Percentiles rank a stretch among this genome's conserved stretches.
These are phyloP conservation scores for Heliconius melpomene DNA, from an alignment of 1,140 invertebrate species.

Conservation along the genomic window DNA sequence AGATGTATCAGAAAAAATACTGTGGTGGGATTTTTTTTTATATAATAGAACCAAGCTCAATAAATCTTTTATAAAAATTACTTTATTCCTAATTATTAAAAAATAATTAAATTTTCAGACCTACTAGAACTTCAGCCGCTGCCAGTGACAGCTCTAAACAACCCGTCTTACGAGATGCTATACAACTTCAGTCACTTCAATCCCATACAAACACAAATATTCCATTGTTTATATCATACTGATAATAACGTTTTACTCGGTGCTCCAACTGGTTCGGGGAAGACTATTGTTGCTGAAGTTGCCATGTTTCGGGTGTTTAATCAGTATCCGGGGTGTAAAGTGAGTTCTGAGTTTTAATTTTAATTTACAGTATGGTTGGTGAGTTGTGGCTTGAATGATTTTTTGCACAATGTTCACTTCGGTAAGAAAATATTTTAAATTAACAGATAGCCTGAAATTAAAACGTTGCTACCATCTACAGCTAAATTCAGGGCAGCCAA, in stretches of 20 bases:
- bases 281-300: conserved; percentile 98
- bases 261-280: conserved; percentile 99
- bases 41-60: too few relatives aligned
- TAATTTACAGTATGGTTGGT: too few relatives aligned
- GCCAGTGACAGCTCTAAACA: conserved; percentile 91
- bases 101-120: conserved; percentile 82
- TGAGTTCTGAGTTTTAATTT: conserved; percentile 56
- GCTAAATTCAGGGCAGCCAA: too few relatives aligned
- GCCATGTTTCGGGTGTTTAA: conserved; percentile 97
- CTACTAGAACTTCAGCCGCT: conserved; percentile 95
- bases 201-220: conserved; percentile 99
- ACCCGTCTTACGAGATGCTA: conserved; percentile 88
- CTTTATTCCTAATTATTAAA: too few relatives aligned
- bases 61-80: too few relatives aligned
- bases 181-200: conserved; percentile 98
- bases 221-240: conserved; percentile 97
- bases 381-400: too few relatives aligned
- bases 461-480: too few relatives aligned
- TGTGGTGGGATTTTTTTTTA: too few relatives aligned
- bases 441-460: too few relatives aligned
- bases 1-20: too few relatives aligned
- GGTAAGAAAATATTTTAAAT: too few relatives aligned
- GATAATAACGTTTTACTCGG: conserved; percentile 97
- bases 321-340: conserved; percentile 91
- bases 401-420: too few relatives aligned